Evolutionary conservation across 2,113 vertebrate species (phyloP).

Genomic region (Podilymbus podiceps): DNA sequence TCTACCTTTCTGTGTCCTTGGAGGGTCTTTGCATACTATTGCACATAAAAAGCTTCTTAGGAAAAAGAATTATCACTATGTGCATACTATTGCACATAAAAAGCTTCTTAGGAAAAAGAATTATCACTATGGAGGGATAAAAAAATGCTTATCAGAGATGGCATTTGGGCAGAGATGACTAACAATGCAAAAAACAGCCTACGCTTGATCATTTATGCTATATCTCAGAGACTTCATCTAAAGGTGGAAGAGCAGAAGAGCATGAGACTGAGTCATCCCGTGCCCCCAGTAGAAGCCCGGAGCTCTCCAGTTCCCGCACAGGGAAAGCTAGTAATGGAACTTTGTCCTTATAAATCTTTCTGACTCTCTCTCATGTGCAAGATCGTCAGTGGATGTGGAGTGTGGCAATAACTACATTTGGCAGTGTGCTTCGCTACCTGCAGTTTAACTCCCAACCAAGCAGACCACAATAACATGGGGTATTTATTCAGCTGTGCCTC

Average conservation of each 20-base stretch:
- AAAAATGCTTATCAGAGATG: too few species aligned
- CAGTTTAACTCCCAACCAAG: not conserved
- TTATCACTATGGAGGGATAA: not conserved
- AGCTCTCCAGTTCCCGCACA: not conserved
- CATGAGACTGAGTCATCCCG: not conserved
- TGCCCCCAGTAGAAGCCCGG: not conserved
- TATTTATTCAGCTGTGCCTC: slow-evolving; percentile 91
- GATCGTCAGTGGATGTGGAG: not conserved
- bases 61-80: not conserved
- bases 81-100: fast-evolving
- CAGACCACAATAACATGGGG: slow-evolving; percentile 49
- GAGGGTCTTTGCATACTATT: not conserved
- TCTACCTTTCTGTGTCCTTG: not conserved
- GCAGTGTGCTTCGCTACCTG: slow-evolving; percentile 29
- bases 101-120: not conserved
- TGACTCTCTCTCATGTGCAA: fast-evolving
- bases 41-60: not conserved
- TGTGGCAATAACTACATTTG: not conserved
- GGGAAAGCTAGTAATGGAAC: not conserved
- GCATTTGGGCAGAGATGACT: not conserved
- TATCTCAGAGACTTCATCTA: not conserved
- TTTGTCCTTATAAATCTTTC: not conserved
- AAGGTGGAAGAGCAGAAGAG: not conserved
- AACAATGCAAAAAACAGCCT: fast-evolving
- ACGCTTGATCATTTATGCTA: fast-evolving